These are phyloP conservation scores for Ormyrus thymus DNA, from an alignment of 2,888 invertebrate genomes.

Conservation along the genomic window DNA sequence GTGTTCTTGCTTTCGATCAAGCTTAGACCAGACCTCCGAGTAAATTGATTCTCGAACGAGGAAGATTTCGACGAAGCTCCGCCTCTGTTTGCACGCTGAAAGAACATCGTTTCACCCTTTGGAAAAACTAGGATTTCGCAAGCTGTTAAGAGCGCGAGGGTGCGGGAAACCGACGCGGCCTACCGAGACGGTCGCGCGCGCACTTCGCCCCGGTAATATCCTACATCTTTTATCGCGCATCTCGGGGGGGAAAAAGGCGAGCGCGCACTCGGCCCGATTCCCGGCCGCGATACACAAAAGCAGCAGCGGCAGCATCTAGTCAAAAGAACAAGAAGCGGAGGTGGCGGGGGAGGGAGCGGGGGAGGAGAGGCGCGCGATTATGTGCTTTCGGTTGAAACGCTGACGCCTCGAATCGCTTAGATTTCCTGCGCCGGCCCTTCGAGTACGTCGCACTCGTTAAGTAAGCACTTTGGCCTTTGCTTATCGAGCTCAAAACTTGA, in stretches of 20 bases:
- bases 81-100: too few species aligned
- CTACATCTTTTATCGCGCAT: constrained; percentile 14
- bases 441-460: constrained; percentile 37
- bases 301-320: background rate
- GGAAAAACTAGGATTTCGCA: too few species aligned
- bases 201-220: background rate
- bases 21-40: background rate
- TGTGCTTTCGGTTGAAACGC: constrained; percentile 35
- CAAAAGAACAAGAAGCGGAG: constrained; percentile 23
- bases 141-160: background rate
- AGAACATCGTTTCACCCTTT: too few species aligned
- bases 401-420: constrained; percentile 14
- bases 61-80: too few species aligned
- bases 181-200: background rate
- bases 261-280: constrained; percentile 25
- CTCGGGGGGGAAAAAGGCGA: constrained; percentile 3
- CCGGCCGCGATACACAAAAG: constrained; percentile 22
- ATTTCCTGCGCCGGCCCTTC: background rate
- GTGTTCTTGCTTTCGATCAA: background rate
- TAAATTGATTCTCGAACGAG: too few species aligned
- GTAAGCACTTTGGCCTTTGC: constrained; percentile 58
- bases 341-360: background rate
- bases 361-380: constrained; percentile 19
- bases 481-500: constrained; percentile 56
- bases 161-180: background rate